phyloP scores from a whole-genome alignment of 2,113 vertebrate species.

The Cichladusa arquata region DNA sequence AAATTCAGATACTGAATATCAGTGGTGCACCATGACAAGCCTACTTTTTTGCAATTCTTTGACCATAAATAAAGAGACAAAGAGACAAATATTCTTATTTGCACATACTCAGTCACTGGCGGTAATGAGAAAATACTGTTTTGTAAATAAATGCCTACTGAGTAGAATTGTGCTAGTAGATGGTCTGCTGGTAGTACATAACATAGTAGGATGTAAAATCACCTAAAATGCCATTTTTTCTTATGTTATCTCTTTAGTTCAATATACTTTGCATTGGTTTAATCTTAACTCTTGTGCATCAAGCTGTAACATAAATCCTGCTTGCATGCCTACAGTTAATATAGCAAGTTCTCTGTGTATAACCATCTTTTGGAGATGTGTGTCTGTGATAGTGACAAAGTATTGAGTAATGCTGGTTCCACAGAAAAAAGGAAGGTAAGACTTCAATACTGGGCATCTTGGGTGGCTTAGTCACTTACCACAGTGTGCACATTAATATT shows the following conservation, averaged over 20 bases:
- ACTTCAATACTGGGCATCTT: not conserved
- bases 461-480: not conserved
- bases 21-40: not conserved
- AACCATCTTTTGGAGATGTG: not conserved
- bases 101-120: not conserved
- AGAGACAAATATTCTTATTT: not conserved
- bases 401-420: not conserved
- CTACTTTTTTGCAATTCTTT: not conserved
- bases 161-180: not conserved
- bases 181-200: not conserved
- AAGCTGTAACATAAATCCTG: not conserved
- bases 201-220: not conserved
- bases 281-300: not conserved
- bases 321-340: not conserved
- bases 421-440: not conserved
- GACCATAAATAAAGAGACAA: not conserved
- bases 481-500: not conserved
- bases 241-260: not conserved
- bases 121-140: not conserved
- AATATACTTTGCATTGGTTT: not conserved
- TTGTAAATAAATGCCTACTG: not conserved
- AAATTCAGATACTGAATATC: not conserved
- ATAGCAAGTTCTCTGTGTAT: not conserved
- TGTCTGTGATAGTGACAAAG: not conserved
- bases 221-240: not conserved